A percentile compares a stretch with the other conserved stretches of the same genome.
Conservation (phyloP, 2,888 invertebrate genomes). For the Noctua janthina region DNA sequence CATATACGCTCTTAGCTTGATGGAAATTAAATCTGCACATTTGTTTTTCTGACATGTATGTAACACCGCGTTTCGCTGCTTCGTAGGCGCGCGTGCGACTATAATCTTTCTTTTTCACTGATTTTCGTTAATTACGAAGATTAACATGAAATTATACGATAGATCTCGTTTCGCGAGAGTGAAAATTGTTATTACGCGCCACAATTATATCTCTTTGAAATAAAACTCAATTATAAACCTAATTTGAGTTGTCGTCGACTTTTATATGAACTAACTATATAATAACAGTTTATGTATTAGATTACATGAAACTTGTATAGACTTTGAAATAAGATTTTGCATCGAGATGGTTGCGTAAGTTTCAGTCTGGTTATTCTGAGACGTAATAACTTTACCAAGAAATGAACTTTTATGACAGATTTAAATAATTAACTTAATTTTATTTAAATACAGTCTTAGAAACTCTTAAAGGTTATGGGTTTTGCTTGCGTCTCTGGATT, state of each 20-base stretch:
- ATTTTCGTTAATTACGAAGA: constrained; percentile 73
- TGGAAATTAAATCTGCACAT: constrained; percentile 13
- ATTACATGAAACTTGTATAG: constrained; percentile 57
- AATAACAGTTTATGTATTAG: constrained; percentile 60
- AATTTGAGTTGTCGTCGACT: constrained; percentile 68
- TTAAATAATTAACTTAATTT: constrained; percentile 13
- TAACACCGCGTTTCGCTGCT: constrained; percentile 14
- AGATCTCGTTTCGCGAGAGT: constrained; percentile 74
- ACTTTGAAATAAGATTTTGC: constrained; percentile 53
- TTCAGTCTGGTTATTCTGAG: constrained; percentile 22
- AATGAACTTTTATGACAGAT: constrained; percentile 31
- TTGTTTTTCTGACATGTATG: constrained; percentile 19
- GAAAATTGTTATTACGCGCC: constrained; percentile 75
- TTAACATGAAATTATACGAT: constrained; percentile 71
- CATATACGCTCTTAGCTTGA: not conserved
- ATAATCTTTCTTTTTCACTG: constrained; percentile 68
- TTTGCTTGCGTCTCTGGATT: constrained; percentile 3
- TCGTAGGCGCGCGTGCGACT: constrained; percentile 39
- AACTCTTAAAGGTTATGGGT: not conserved
- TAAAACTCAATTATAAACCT: constrained; percentile 74
- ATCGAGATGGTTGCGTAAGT: constrained; percentile 29
- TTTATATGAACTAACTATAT: constrained; percentile 45
- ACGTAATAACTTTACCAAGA: constrained; percentile 40
- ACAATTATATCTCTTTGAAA: constrained; percentile 71
- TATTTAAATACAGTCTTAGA: constrained; percentile 5